phyloP scores from a whole-genome alignment of 2,797 vertebrate genomes.

The Platalea minor region DNA sequence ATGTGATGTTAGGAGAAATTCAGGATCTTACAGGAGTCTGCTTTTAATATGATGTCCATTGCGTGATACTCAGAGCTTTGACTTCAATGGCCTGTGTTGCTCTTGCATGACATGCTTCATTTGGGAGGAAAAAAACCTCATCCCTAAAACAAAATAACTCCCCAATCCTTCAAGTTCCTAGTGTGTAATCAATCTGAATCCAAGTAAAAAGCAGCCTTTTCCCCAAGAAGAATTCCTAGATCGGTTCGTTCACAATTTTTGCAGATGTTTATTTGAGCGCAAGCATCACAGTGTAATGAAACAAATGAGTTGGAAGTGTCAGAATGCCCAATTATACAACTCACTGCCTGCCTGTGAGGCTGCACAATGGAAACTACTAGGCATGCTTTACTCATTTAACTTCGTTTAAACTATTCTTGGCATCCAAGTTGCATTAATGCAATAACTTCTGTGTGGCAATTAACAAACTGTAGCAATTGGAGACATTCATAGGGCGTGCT shows the following conservation, averaged over 20 bases:
- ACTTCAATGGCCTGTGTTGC: background rate
- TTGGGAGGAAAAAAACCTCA: background rate
- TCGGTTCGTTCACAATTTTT: slow-evolving; percentile 28
- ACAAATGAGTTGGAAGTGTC: slow-evolving; percentile 78
- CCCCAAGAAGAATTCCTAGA: slow-evolving; percentile 32
- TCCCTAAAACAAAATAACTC: background rate
- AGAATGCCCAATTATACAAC: slow-evolving; percentile 78
- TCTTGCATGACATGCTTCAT: rapidly evolving
- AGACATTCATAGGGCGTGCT: background rate
- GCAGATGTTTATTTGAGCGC: slow-evolving; percentile 72
- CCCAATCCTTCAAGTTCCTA: background rate
- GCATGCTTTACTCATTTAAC: slow-evolving; percentile 74
- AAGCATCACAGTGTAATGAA: slow-evolving; percentile 61
- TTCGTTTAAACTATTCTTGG: slow-evolving; percentile 75
- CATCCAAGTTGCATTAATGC: slow-evolving; percentile 70
- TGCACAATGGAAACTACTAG: slow-evolving; percentile 72
- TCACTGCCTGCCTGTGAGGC: slow-evolving; percentile 71
- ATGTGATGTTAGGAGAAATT: background rate
- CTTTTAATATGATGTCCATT: background rate
- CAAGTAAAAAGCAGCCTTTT: background rate
- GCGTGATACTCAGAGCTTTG: background rate
- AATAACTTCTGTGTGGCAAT: slow-evolving; percentile 74
- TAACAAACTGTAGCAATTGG: slow-evolving; percentile 70
- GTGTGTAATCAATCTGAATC: background rate
- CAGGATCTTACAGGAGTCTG: background rate